A percentile compares a stretch with the other conserved stretches of the same genome.
phyloP scores from a whole-genome alignment of 2,113 vertebrate genomes.

The Heterotilapia buettikoferi region DNA sequence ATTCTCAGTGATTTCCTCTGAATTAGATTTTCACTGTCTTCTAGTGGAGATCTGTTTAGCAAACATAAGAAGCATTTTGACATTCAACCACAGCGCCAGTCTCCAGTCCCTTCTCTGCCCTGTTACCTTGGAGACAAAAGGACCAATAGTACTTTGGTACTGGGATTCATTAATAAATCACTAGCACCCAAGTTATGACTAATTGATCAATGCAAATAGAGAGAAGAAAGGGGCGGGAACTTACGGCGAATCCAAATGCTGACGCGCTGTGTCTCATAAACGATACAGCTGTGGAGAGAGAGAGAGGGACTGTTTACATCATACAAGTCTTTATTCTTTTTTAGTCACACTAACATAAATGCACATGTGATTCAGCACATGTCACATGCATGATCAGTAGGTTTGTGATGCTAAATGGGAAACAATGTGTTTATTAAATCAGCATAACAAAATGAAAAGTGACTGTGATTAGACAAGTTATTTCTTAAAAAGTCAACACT shows the following conservation, averaged over 20 bases:
- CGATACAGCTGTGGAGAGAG: conserved; percentile 82
- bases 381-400: background rate
- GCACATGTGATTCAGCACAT: background rate
- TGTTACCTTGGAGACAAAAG: conserved; percentile 62
- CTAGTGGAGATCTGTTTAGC: background rate
- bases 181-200: conserved; percentile 32
- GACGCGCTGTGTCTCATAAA: conserved; percentile 98
- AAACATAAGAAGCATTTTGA: background rate
- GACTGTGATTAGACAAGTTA: background rate
- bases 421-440: background rate
- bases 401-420: background rate
- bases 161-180: conserved; percentile 46
- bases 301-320: background rate
- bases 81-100: background rate
- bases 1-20: background rate
- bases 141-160: conserved; percentile 27
- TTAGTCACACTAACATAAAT: background rate
- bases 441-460: background rate
- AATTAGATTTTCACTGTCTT: background rate
- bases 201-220: conserved; percentile 44
- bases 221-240: conserved; percentile 61
- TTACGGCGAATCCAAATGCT: conserved; percentile 98
- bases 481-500: background rate
- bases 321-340: background rate
- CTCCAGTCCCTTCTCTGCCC: conserved; percentile 3